Evolutionary conservation across 1,140 invertebrate species (phyloP), one percentile per base, ranked within the genome.

Genomic region (Thalassaphorura encarpata): DNA sequence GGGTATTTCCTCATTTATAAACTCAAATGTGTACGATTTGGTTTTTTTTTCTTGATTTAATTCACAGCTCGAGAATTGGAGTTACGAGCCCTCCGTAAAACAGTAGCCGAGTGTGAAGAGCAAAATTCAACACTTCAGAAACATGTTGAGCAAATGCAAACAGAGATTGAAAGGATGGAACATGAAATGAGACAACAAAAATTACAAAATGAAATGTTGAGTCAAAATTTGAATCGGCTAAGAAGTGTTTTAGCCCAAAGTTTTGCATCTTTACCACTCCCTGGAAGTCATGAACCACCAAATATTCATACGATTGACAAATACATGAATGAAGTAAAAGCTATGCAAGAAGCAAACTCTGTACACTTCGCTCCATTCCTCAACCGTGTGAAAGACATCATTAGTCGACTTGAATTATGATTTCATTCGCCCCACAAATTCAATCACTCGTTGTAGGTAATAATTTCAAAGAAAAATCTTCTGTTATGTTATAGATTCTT

Each of bases 111-210:
- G 60, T 72, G 75, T 28, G 78, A 80, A 68, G 78, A 80, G 64
- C 78, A 80, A 63, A 80, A 80, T 67, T 74, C 77, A 3, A 76
- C 79, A 18, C 68, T 80, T 6, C 73, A 73, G 48, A 80, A 79
- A 67, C 78, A 80, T 67, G 75, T 80, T 49, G 79, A 80, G 52
- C 76, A 73, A 62, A 73, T 78, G 72, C 66, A 67, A 48, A 48
- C 57, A 15, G 66, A 66, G 45, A 66, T 67, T 56, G 62, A 63
- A 29, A 54, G 66, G 41, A 63, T 67, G 59, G 66, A 67, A 36
- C 59, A 63, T 31, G 66, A 67, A 54, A 67, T 65, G 63, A 52
- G 63, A 46, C 63, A 65, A 47, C 63, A 65, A 52, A 65, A 65
- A 39, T 51, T 65, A 18, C 63, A 65, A 39, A 65, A 65, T 49